These are phyloP conservation scores for Corbicula japonica DNA, from an alignment of 2,888 invertebrate genomes.

Conservation along the genomic window DNA sequence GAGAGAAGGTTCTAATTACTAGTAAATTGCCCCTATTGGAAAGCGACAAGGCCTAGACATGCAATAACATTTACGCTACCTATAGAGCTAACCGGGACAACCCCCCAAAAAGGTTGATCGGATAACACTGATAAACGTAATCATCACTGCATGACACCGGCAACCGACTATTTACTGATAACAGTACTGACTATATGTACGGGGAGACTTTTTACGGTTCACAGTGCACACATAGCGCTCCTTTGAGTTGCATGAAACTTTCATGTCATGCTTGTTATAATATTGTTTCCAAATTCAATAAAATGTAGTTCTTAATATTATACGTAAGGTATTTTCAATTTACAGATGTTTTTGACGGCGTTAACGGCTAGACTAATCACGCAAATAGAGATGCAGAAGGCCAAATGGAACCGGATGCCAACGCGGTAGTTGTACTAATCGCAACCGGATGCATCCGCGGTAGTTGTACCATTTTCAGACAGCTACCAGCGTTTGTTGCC, in stretches of 20 bases:
- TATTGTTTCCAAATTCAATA: not conserved
- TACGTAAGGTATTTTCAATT: not conserved
- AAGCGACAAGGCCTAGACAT: too few relatives aligned
- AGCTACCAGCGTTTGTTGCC: not conserved
- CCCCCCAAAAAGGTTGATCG: too few relatives aligned
- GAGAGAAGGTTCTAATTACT: too few relatives aligned
- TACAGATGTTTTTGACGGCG: constrained; percentile 69
- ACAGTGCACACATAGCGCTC: too few relatives aligned
- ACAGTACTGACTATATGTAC: too few relatives aligned
- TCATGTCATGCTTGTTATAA: too few relatives aligned
- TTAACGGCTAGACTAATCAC: constrained; percentile 63
- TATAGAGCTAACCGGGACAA: too few relatives aligned
- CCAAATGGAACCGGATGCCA: constrained; percentile 63
- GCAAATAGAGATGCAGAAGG: constrained; percentile 70
- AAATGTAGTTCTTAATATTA: not conserved
- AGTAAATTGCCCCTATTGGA: too few relatives aligned
- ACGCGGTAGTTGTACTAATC: not conserved
- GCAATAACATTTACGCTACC: too few relatives aligned
- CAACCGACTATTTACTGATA: not conserved
- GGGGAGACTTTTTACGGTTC: too few relatives aligned
- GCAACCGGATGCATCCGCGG: not conserved
- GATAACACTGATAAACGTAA: too few relatives aligned
- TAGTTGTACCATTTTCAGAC: not conserved
- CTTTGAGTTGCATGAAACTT: not conserved
- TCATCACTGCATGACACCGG: too few relatives aligned